Conservation (phyloP, 2,113 vertebrate genomes). For the Actenoides lindsayi region DNA sequence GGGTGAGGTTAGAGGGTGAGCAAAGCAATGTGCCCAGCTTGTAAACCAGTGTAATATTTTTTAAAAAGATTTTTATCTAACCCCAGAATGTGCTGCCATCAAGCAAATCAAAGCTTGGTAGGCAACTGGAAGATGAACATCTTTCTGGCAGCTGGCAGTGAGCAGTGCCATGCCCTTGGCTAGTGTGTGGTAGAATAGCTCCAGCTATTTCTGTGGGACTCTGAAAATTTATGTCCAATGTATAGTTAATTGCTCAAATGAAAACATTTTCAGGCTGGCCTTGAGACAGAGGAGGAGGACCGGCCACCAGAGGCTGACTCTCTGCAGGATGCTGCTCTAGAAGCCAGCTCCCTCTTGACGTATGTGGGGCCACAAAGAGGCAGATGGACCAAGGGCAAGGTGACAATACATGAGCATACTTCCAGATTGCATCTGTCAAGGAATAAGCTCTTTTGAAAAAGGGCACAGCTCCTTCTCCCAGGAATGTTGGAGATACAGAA, state of each 20-base stretch:
- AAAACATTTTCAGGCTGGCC: neutral
- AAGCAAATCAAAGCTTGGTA: neutral
- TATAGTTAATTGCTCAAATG: neutral
- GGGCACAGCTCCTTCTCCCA: neutral
- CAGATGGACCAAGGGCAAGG: neutral
- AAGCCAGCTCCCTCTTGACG: neutral
- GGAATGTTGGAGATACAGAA: neutral
- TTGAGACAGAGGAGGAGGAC: neutral
- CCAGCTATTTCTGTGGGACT: neutral
- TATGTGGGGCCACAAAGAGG: rapidly evolving
- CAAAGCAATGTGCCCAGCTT: neutral
- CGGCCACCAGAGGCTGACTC: rapidly evolving
- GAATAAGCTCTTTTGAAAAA: neutral
- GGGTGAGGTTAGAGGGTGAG: neutral
- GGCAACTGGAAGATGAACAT: neutral
- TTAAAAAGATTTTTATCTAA: neutral
- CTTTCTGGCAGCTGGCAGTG: neutral
- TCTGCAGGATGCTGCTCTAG: neutral
- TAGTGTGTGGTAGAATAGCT: neutral
- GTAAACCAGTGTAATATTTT: neutral
- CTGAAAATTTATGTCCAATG: neutral
- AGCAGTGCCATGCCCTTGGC: neutral
- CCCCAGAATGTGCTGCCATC: neutral
- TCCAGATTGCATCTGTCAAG: neutral
- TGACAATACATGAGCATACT: neutral